phyloP scores from a whole-genome alignment of 2,797 vertebrate species.

The Scolopax bukidnonensis region DNA sequence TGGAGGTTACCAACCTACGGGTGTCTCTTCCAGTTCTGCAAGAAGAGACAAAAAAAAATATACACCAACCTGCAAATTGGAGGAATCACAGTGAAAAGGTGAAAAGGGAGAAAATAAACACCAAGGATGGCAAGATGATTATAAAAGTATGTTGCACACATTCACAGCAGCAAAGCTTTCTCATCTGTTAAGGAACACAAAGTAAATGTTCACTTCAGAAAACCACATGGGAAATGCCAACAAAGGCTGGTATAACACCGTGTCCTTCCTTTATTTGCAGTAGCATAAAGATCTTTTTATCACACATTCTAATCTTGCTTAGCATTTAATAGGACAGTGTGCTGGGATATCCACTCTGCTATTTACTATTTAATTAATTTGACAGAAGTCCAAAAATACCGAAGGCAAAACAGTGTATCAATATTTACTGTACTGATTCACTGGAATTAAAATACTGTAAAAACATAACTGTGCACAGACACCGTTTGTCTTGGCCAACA shows the following conservation, averaged over 20 bases:
- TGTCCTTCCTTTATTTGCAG: conserved; percentile 51
- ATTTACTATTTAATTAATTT: conserved; percentile 74
- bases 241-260: conserved; percentile 10
- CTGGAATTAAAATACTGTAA: conserved; percentile 73
- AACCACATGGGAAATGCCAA: conserved; percentile 50
- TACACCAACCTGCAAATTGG: not conserved
- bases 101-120: not conserved
- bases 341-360: conserved; percentile 60
- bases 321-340: conserved; percentile 59
- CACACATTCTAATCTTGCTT: conserved; percentile 45
- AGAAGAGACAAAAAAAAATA: not conserved
- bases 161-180: not conserved
- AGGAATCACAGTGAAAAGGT: not conserved
- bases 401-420: conserved; percentile 71
- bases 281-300: conserved; percentile 54
- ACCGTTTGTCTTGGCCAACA: conserved; percentile 64
- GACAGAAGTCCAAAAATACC: conserved; percentile 67
- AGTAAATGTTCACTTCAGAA: conserved; percentile 44
- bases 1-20: not conserved
- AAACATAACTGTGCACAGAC: conserved; percentile 67
- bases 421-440: conserved; percentile 75
- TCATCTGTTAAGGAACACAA: conserved; percentile 12
- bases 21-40: not conserved
- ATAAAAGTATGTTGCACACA: not conserved
- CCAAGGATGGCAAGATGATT: not conserved